Conservation (phyloP, 2,113 vertebrate species). For the Peromyscus leucopus region DNA sequence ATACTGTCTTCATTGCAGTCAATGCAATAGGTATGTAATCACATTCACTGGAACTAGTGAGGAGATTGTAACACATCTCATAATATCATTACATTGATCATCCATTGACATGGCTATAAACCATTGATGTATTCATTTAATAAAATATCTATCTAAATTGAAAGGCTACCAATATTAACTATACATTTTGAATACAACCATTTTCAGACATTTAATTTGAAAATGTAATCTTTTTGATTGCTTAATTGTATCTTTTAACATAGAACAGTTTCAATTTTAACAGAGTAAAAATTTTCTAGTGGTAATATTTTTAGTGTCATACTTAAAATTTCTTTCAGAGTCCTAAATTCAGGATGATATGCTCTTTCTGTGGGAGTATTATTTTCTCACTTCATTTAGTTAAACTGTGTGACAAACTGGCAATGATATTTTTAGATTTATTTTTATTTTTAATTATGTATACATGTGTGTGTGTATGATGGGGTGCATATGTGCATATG, state of each 20-base stretch:
- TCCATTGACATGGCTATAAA: neutral
- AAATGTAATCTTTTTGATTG: neutral
- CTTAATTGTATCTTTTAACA: neutral
- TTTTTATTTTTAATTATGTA: neutral
- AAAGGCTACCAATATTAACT: neutral
- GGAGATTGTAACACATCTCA: neutral
- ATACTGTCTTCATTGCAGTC: neutral
- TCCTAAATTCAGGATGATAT: neutral
- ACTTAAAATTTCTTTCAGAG: neutral
- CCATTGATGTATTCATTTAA: neutral
- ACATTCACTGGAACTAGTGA: neutral
- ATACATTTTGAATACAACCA: neutral
- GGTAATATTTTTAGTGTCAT: neutral
- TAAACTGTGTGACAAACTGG: neutral
- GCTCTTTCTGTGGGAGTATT: neutral
- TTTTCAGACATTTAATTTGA: neutral
- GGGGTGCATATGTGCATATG: neutral
- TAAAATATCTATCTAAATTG: neutral
- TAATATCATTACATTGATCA: neutral
- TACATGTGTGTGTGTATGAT: neutral
- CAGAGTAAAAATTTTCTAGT: neutral
- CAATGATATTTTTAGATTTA: neutral
- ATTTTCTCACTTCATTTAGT: neutral
- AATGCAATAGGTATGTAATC: neutral
- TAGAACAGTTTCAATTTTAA: neutral